Percentiles rank a stretch among this genome's conserved stretches.
Conservation (phyloP, 2,888 invertebrate species). For the Spicauda simplicius region DNA sequence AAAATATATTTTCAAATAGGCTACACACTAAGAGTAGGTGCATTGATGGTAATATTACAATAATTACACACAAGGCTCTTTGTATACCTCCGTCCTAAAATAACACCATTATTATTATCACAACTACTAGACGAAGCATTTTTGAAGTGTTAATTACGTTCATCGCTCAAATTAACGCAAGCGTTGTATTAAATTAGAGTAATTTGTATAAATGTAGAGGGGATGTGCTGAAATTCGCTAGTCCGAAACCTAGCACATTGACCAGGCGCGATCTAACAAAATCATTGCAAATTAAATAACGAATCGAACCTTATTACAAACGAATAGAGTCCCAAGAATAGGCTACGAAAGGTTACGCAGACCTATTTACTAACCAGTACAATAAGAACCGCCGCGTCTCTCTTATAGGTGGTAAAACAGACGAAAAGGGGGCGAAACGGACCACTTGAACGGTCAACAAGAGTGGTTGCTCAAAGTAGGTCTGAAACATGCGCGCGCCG, state of each 20-base stretch:
- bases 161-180: conserved; percentile 4
- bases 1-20: no score
- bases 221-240: conserved; percentile 52
- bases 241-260: conserved; percentile 53
- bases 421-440: conserved; percentile 28
- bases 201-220: conserved; percentile 14
- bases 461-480: conserved; percentile 55
- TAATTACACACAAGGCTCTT: neutral
- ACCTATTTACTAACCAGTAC: conserved; percentile 45
- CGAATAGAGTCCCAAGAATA: conserved; percentile 31
- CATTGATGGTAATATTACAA: no score
- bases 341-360: conserved; percentile 32
- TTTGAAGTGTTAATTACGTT: conserved; percentile 12
- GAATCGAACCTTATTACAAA: conserved; percentile 34
- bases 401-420: conserved; percentile 28
- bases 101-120: neutral
- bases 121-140: neutral
- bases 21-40: no score
- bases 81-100: no score
- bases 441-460: conserved; percentile 44
- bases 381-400: conserved; percentile 48
- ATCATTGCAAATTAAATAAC: conserved; percentile 15
- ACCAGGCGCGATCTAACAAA: conserved; percentile 43
- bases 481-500: conserved; percentile 39
- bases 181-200: conserved; percentile 8